Conservation (phyloP, 2,888 invertebrate species). For the Ctena decussata region DNA sequence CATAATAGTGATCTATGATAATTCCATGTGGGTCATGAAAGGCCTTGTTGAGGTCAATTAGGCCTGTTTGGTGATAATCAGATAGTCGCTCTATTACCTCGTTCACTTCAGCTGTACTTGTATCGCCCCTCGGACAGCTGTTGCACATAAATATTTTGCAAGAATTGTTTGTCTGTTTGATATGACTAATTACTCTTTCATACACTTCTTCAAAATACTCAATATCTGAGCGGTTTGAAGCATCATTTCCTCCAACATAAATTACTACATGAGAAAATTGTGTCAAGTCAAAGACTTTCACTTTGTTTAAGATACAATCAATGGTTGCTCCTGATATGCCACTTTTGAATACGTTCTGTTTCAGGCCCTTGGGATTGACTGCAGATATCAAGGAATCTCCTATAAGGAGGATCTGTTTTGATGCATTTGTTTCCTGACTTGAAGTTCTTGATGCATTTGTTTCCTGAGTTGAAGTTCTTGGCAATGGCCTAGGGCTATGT, state of each 20-base stretch:
- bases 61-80: no score
- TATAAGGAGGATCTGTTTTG: not conserved
- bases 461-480: not conserved
- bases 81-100: no score
- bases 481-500: not conserved
- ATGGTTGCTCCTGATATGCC: not conserved
- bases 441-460: not conserved
- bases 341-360: not conserved
- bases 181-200: not conserved
- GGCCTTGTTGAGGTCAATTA: no score
- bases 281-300: not conserved
- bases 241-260: conserved; percentile 15
- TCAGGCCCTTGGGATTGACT: not conserved
- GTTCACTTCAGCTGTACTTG: no score
- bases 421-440: not conserved
- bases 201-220: conserved; percentile 1
- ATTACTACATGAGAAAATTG: not conserved
- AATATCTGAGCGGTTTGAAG: not conserved
- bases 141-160: not conserved
- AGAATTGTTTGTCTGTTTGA: not conserved
- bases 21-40: no score
- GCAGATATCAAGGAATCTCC: not conserved
- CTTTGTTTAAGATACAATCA: not conserved
- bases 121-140: no score
- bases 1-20: no score